Evolutionary conservation across 1,140 invertebrate species (phyloP).

Genomic region (Homalodisca vitripennis): DNA sequence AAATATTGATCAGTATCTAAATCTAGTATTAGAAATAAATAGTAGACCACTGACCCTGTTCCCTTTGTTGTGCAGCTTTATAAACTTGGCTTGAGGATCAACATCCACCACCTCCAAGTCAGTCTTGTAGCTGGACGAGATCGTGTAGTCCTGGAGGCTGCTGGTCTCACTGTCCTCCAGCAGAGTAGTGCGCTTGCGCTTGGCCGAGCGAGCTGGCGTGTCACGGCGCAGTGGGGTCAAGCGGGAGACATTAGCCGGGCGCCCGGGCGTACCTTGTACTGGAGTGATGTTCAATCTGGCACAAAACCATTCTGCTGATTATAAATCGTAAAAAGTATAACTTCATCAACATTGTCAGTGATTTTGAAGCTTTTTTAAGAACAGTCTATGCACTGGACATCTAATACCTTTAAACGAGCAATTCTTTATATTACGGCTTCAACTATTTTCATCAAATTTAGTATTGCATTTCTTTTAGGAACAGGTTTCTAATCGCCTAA

Average conservation of each 20-base stretch:
- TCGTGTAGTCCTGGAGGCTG: slow-evolving; percentile 67
- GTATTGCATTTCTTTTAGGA: too few relatives aligned
- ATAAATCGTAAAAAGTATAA: too few relatives aligned
- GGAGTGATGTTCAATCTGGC: slow-evolving; percentile 60
- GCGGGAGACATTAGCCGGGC: slow-evolving; percentile 38
- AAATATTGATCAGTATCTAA: not conserved
- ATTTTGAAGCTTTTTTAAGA: too few relatives aligned
- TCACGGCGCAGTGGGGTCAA: slow-evolving; percentile 53
- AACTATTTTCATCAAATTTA: too few relatives aligned
- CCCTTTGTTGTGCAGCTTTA: slow-evolving; percentile 87
- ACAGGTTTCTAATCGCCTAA: too few relatives aligned
- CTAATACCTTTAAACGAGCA: too few relatives aligned
- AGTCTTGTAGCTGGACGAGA: slow-evolving; percentile 67
- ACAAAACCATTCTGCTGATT: too few relatives aligned
- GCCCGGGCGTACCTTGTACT: slow-evolving; percentile 42
- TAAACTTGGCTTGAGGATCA: slow-evolving; percentile 83
- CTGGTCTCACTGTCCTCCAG: slow-evolving; percentile 75
- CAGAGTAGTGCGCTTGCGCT: slow-evolving; percentile 74
- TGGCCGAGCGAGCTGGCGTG: slow-evolving; percentile 57
- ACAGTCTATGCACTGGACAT: too few relatives aligned
- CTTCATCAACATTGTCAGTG: too few relatives aligned
- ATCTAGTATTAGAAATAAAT: not conserved
- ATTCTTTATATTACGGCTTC: too few relatives aligned
- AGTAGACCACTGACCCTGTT: slow-evolving; percentile 62
- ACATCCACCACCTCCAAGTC: slow-evolving; percentile 85